phyloP scores from a whole-genome alignment of 2,113 vertebrate genomes.

The Myrmophylax atrothorax region DNA sequence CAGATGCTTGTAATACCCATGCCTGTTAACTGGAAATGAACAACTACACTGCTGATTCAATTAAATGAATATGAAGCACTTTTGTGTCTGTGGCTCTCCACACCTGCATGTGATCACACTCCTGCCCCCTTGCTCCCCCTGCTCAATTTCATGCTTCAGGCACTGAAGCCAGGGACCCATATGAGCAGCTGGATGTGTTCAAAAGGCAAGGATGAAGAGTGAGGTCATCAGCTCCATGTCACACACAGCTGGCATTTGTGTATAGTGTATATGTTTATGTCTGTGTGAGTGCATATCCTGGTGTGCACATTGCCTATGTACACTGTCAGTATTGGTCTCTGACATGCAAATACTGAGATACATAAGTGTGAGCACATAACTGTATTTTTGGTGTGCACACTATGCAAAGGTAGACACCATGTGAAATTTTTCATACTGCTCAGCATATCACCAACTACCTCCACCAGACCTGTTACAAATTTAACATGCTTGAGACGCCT shows the following conservation, averaged over 20 bases:
- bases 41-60: background rate
- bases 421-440: background rate
- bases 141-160: background rate
- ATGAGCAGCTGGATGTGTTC: background rate
- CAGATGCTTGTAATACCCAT: background rate
- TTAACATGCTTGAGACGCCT: background rate
- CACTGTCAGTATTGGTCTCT: background rate
- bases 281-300: background rate
- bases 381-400: background rate
- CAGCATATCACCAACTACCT: background rate
- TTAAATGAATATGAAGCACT: slow-evolving; percentile 42
- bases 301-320: background rate
- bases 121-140: background rate
- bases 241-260: background rate
- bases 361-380: rapidly evolving
- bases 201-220: background rate
- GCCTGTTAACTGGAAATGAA: background rate
- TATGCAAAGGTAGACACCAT: background rate
- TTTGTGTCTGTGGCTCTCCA: background rate
- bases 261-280: background rate
- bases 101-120: background rate
- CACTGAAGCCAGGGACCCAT: background rate
- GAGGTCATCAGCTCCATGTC: background rate
- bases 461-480: background rate
- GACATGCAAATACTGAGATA: background rate